Evolutionary conservation across 2,888 invertebrate genomes (phyloP).

Genomic region (Brachyopa scutellaris): DNA sequence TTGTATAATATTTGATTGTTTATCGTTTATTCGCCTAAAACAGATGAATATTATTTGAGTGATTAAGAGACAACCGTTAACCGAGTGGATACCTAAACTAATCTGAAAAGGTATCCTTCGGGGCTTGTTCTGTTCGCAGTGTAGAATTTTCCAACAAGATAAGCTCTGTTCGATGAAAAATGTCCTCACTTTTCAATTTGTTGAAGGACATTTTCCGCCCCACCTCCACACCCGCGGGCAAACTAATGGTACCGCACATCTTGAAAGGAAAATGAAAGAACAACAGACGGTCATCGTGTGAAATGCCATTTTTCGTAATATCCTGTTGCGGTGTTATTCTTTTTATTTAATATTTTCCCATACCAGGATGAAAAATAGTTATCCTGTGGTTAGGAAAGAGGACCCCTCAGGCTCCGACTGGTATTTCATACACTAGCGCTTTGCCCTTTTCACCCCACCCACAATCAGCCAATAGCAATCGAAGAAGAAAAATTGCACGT

Average conservation of each 20-base stretch:
- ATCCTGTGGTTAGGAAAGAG: conserved; percentile 1
- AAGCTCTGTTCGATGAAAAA: conserved; percentile 9
- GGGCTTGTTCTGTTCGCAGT: neutral
- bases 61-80: conserved; percentile 13
- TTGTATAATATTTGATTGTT: conserved; percentile 18
- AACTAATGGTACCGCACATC: no score
- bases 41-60: conserved; percentile 20
- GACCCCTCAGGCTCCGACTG: neutral
- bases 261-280: neutral
- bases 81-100: neutral
- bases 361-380: conserved; percentile 4
- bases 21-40: neutral
- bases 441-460: no score
- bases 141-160: conserved; percentile 6
- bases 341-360: conserved; percentile 33
- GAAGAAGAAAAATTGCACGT: conserved; percentile 13
- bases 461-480: neutral
- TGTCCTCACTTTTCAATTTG: conserved; percentile 10
- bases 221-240: neutral
- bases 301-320: conserved; percentile 46
- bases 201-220: conserved; percentile 9
- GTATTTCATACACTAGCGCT: no score
- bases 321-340: conserved; percentile 31
- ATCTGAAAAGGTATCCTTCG: neutral
- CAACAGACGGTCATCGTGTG: conserved; percentile 9